phyloP scores from a whole-genome alignment of 2,888 invertebrate genomes.

The Drosophila mercatorum region DNA sequence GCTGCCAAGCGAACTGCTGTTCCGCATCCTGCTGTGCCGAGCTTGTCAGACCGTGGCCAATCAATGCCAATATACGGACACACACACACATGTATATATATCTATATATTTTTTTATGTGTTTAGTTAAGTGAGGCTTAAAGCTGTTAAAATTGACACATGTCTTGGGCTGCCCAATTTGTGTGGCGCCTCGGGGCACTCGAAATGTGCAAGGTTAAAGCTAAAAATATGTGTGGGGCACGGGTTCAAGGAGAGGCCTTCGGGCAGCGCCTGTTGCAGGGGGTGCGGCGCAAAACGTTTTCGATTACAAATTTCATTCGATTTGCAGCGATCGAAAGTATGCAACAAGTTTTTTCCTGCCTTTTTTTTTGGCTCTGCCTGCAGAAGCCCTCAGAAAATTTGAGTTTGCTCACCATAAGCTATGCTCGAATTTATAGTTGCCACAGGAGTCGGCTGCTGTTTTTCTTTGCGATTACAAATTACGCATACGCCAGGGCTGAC shows the following conservation, averaged over 20 bases:
- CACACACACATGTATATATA: not conserved
- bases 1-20: slow-evolving; percentile 42
- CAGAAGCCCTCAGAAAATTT: slow-evolving; percentile 4
- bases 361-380: slow-evolving; percentile 2
- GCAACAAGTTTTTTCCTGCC: slow-evolving; percentile 42
- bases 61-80: slow-evolving; percentile 52
- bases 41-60: slow-evolving; percentile 42
- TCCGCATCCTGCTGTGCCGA: slow-evolving; percentile 42
- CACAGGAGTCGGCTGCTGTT: not conserved
- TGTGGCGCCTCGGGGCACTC: not conserved
- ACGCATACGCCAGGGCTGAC: slow-evolving; percentile 54
- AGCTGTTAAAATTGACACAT: slow-evolving; percentile 58
- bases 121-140: slow-evolving; percentile 63
- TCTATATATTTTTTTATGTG: slow-evolving; percentile 7
- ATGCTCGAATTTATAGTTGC: not conserved
- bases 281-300: slow-evolving; percentile 17
- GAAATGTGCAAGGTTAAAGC: slow-evolving; percentile 63
- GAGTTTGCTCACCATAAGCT: slow-evolving; percentile 43
- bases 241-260: not conserved
- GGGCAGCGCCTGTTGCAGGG: not conserved
- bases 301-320: slow-evolving; percentile 45
- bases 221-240: slow-evolving; percentile 48
- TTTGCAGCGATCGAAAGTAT: slow-evolving; percentile 33
- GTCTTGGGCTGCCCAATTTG: slow-evolving; percentile 11
- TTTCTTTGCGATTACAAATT: slow-evolving; percentile 53